Evolutionary conservation across 2,797 vertebrate genomes (phyloP), one percentile per base, ranked within the genome.

Genomic region (Tachyglossus aculeatus): DNA sequence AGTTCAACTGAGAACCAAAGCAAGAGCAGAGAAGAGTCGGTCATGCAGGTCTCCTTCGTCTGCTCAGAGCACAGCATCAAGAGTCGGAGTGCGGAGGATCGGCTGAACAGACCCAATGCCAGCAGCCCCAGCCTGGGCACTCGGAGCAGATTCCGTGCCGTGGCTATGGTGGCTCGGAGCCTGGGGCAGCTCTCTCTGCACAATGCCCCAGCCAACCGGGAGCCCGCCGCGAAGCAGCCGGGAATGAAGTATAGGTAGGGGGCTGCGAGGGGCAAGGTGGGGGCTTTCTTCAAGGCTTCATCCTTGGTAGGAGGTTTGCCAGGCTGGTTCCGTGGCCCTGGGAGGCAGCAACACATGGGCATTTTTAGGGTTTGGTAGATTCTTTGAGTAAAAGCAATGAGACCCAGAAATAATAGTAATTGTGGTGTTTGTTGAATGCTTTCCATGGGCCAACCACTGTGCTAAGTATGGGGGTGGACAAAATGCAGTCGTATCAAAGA

Each of bases 211-310:
- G 91, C 95, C 19, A 87, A 93, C 81, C 92, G 94, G 19, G 95
- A 96, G 45, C 24, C 75, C 86, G 94, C 94, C 91, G 74, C 92
- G 74, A 96, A 89, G 88, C 97, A 96, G 51, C 87, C 88, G 0
- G 96, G 97, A 84, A 99, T 99, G 98, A 97, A 96, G 68, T 96
- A 96, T 94, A 95, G 98, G 98, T 99, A 98, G 45, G 95, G 73
- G 38, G 52, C 19, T 1, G 1, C 16, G 37, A 1, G 11, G 1
- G 18, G 22, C 4, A 0, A 53, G n/a, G n/a, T 1, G 29, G 24
- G 61, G 21, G 10, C 16, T 21, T 19, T 14, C 37, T 21, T 24
- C 24, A 38, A 38, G n/a, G n/a, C n/a, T n/a, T 31, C 5, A 3
- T 10, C 6, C 19, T 16, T 12, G 19, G 10, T 4, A 31, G 11